Base-by-base conservation (phyloP, 2,797 vertebrate species). In the Mallotus villosus region DNA sequence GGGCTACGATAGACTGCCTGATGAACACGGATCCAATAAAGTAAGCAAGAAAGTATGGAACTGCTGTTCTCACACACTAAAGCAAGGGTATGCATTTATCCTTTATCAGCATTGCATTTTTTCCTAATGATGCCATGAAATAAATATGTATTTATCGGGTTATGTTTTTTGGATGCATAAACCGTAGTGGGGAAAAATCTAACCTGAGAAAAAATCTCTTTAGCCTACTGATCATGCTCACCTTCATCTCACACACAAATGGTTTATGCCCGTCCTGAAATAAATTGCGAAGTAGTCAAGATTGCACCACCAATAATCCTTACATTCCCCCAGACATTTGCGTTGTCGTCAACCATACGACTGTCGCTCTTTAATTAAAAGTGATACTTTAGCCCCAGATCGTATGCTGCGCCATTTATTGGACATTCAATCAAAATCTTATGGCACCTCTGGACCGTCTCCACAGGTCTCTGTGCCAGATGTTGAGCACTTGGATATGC, bases 241-340 rank as follows among this genome's bases (percentile, higher is more conserved):
- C 85, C 83, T 80, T 63, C 32, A 58, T 41, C 24, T 63, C 46
- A n/a, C 73, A 82, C 81, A 72, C 84, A 90, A 90, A 91, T 96
- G 94, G 95, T 94, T 91, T 94, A 89, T 91, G 89, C 94, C 94
- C 85, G 82, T 68, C 89, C 87, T 87, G 85, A 92, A 92, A 94
- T 94, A 93, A 91, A 93, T 91, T 90, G 89, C 91, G 89, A 92
- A 94, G 92, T 89, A 92, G 93, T 91, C 92, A 79, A 91, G 84
- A 87, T 84, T 85, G 80, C 78, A 84, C 84, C 77, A 79, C 75
- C 87, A 82, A 87, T 88, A 89, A 89, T 86, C 85, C 90, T 89
- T 86, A 55, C 74, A 80, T 82, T 79, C 83, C 74, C 80, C 83
- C 76, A 82, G 68, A 74, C 84, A 86, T 81, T 63, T 68, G 61